phyloP scores from a whole-genome alignment of 2,113 vertebrate species.

The Coreoperca whiteheadi region DNA sequence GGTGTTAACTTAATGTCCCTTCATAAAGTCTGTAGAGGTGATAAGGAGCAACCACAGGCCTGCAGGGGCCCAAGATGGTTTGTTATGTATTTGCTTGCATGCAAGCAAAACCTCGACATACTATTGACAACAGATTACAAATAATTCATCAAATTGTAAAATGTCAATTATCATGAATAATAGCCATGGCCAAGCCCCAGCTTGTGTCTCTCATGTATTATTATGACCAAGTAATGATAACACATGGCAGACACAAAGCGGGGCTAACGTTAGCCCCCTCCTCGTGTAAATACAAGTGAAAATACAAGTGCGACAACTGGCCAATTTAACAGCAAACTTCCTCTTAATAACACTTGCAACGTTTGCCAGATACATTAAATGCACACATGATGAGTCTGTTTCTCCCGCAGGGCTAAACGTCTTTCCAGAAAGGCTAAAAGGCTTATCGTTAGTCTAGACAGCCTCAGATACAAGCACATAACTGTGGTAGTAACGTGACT shows the following conservation, averaged over 20 bases:
- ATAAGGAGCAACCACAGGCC: not conserved
- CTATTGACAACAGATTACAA: not conserved
- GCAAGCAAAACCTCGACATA: not conserved
- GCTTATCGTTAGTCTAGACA: not conserved
- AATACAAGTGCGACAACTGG: not conserved
- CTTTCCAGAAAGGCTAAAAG: constrained; percentile 1
- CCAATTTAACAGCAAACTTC: not conserved
- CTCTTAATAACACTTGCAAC: too few relatives aligned
- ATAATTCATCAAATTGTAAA: not conserved
- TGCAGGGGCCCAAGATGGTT: not conserved
- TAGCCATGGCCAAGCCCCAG: not conserved
- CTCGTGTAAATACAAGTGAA: too few relatives aligned
- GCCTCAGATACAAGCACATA: not conserved
- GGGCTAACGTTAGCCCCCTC: too few relatives aligned
- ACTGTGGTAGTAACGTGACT: not conserved
- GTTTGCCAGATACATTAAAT: too few relatives aligned
- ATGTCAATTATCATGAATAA: not conserved
- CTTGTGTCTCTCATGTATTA: too few relatives aligned
- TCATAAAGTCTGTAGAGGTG: not conserved
- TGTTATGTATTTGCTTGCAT: not conserved
- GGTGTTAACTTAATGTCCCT: not conserved
- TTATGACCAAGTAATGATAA: not conserved
- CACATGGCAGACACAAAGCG: not conserved
- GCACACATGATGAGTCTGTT: too few relatives aligned
- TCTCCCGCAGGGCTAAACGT: not conserved